Base-by-base conservation (phyloP, 2,113 vertebrate genomes). In the Cnemophilus loriae region DNA sequence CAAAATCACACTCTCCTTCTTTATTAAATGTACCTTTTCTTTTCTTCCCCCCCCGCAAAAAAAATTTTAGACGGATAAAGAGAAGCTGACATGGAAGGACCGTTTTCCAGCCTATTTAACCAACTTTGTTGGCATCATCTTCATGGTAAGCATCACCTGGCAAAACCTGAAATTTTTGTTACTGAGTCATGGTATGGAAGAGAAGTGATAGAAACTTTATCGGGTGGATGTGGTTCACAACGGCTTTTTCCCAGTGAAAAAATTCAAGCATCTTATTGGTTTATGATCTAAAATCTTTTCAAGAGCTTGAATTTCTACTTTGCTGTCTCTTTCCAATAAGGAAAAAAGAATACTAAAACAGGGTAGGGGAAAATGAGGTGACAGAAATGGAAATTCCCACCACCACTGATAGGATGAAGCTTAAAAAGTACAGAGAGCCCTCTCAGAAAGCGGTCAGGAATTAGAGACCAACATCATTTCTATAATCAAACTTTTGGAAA, bases 31-130 rank as follows among this genome's bases (percentile, higher is more conserved):
- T 64, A 14, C 23, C 12, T 13, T 53, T 68, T n/a, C n/a, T 64
- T n/a, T 0, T 24, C 27, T 23, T 0, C 3, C 11, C 4, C 61
- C 77, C 56, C 18, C 9, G 2, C 2, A 81, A 27, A 56, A 63
- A 39, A 22, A n/a, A 80, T 95, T 96, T 10, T 74, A 99, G 99
- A 97, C 95, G 0, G 98, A 98, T 92, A 99, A 99, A 96, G 98
- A 99, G 93, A 99, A 99, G 96, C 97, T 99, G 96, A 99, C 99
- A 0, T 99, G 99, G 97, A 99, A 96, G 76, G 99, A 99, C 92
- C 98, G 99, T 57, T 96, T 99, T 84, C 99, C 99, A 24, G 99
- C 99, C 47, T 99, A 99, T 93, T 24, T 99, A 84, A 99, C 98
- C 20, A 98, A 98, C 52, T 69, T 99, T 59, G 97, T 98, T 79